Evolutionary conservation across 2,113 vertebrate species (phyloP).

Genomic region (Chaenogobius annularis): DNA sequence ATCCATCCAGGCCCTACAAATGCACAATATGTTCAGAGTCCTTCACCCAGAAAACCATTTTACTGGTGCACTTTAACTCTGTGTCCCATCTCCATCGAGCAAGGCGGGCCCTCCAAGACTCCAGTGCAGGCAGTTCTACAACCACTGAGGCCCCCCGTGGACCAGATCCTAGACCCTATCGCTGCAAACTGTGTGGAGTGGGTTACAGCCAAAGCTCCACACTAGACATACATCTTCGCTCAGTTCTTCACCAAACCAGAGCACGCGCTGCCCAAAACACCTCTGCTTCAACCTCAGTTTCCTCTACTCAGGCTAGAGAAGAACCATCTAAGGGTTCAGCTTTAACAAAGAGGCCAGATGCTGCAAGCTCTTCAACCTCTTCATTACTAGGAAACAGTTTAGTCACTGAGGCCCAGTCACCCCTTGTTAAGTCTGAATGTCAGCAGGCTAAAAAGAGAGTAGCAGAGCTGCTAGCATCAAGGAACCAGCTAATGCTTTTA

Average conservation of each 20-base stretch:
- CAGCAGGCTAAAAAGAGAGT: constrained; percentile 87
- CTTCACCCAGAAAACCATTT: constrained; percentile 98
- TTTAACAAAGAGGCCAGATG: constrained; percentile 49
- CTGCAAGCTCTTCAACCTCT: constrained; percentile 39
- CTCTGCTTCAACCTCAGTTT: constrained; percentile 36
- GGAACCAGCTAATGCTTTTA: constrained; percentile 82
- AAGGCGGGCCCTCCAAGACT: constrained; percentile 93
- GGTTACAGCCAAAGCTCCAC: constrained; percentile 99
- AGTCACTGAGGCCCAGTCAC: constrained; percentile 51
- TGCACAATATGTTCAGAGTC: constrained; percentile 98
- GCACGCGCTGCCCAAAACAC: constrained; percentile 85
- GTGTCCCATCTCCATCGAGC: constrained; percentile 97
- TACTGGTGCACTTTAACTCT: constrained; percentile 97
- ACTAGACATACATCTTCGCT: constrained; percentile 97
- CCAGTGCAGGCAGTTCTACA: constrained; percentile 78
- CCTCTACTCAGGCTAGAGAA: constrained; percentile 49
- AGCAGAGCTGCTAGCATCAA: constrained; percentile 88
- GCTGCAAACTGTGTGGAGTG: constrained; percentile 93
- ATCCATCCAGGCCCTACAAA: constrained; percentile 96
- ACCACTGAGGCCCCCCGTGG: constrained; percentile 84
- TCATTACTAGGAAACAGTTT: constrained; percentile 23
- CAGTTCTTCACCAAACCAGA: constrained; percentile 96
- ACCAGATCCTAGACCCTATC: constrained; percentile 93
- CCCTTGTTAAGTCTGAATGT: constrained; percentile 76
- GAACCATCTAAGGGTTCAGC: constrained; percentile 52